Evolutionary conservation across 2,888 invertebrate species (phyloP).

Genomic region (Dioctria linearis): DNA sequence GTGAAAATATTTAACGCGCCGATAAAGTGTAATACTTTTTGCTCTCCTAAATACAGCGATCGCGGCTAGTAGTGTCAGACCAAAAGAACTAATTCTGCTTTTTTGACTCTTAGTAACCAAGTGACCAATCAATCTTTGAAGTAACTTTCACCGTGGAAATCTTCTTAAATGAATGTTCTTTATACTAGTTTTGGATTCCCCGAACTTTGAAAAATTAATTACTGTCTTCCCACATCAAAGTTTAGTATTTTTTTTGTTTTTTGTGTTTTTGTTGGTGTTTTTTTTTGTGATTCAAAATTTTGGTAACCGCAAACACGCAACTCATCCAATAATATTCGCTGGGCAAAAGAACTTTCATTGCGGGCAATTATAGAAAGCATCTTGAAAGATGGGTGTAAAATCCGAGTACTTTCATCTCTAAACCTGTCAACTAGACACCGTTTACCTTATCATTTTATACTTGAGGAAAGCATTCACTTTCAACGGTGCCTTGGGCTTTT

Average conservation of each 20-base stretch:
- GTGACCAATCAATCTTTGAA: too few relatives aligned
- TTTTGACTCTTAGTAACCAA: too few relatives aligned
- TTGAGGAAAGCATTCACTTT: slow-evolving; percentile 27
- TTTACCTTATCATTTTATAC: slow-evolving; percentile 33
- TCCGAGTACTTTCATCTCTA: slow-evolving; percentile 35
- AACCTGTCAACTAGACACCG: slow-evolving; percentile 34
- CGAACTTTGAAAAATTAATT: slow-evolving; percentile 2
- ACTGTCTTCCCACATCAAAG: slow-evolving; percentile 18
- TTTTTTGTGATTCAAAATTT: slow-evolving; percentile 15
- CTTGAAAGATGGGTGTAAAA: slow-evolving; percentile 1
- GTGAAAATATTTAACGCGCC: neutral
- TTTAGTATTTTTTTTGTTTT: slow-evolving; percentile 9
- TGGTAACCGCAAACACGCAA: slow-evolving; percentile 6
- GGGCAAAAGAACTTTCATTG: slow-evolving; percentile 30
- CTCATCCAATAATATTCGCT: slow-evolving; percentile 8
- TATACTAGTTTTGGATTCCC: too few relatives aligned
- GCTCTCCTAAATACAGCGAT: neutral
- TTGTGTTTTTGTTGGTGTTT: neutral
- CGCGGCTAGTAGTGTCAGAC: neutral
- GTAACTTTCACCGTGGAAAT: slow-evolving; percentile 16
- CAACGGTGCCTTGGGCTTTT: neutral
- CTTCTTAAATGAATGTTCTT: neutral
- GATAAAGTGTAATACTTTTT: neutral
- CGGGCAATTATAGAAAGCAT: slow-evolving; percentile 33
- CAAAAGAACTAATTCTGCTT: neutral